Base-by-base conservation (phyloP, 2,113 vertebrate species). In the Sula dactylatra region DNA sequence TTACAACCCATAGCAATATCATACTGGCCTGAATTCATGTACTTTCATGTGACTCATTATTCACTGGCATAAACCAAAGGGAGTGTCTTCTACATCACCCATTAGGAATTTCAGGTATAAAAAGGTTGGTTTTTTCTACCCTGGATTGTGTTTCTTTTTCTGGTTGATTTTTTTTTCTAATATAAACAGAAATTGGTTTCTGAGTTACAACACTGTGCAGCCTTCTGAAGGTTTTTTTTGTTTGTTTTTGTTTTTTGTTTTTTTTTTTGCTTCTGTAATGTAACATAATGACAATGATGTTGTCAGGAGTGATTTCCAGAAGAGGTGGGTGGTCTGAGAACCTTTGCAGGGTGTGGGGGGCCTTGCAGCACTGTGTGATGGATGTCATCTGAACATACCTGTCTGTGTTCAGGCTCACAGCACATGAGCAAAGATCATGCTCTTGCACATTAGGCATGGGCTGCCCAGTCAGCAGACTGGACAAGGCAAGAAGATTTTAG, bases 21-120 rank as follows among this genome's bases (percentile, higher is more conserved):
- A 59, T 65, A 62, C 49, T 40, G 38, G 27, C 66, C 91, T 90
- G 58, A 87, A 89, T 96, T 91, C 14, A 49, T 55, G n/a, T 87
- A 29, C 27, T 93, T 93, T 94, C 61, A 56, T 88, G 56, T 96
- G 90, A 93, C 34, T 96, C 87, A 94, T 94, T 92, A 83, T 85
- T 72, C 70, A 88, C 76, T 79, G 74, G 62, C 93, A 82, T 72
- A 93, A 94, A 76, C 17, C 20, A 61, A 88, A 97, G 92, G 94
- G 94, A 95, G 94, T 93, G 94, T 82, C 87, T 56, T 93, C 49
- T 69, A 90, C 73, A 93, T 96, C 95, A 96, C 17, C 21, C 49
- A 42, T 80, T 65, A 91, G 78, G 90, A 96, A 96, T 96, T 93
- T 88, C 78, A 85, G 70, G 78, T 94, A 49, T 52, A 38, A 36